A percentile compares a stretch with the other conserved stretches of the same genome.
These are phyloP conservation scores for Oscheius sp. DNA, from an alignment of 2,888 invertebrate genomes.

Conservation along the genomic window DNA sequence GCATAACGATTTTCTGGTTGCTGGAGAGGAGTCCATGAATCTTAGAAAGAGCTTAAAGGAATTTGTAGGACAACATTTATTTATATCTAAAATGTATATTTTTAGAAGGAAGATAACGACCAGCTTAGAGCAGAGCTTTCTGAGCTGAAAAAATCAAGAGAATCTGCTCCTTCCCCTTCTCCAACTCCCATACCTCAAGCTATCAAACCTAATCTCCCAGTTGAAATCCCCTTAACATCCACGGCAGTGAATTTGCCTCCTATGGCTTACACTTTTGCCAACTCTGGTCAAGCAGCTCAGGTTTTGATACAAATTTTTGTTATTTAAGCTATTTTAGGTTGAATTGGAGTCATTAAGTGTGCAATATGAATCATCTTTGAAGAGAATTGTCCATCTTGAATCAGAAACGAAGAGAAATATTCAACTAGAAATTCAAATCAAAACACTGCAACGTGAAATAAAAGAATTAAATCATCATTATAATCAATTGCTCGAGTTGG, in stretches of 20 bases:
- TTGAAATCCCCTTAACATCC: not conserved
- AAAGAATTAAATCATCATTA: constrained; percentile 22
- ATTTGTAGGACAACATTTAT: constrained; percentile 12
- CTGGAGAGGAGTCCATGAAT: constrained; percentile 12
- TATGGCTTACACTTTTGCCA: constrained; percentile 18
- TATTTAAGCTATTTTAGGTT: constrained; percentile 9
- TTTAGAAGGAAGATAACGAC: constrained; percentile 24
- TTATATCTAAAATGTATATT: not conserved
- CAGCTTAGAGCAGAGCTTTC: not conserved
- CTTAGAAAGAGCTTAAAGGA: constrained; percentile 26
- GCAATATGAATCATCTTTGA: constrained; percentile 27
- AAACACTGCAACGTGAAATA: constrained; percentile 13
- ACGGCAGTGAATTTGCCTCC: not conserved
- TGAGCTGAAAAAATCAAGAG: constrained; percentile 13
- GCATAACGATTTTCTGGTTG: not conserved
- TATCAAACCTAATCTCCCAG: not conserved
- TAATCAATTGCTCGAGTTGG: constrained; percentile 34
- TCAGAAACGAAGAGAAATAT: not conserved
- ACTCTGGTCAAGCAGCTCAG: constrained; percentile 19
- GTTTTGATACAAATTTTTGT: not conserved
- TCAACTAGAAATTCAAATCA: constrained; percentile 6
- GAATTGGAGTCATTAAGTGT: constrained; percentile 21
- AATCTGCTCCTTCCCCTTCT: not conserved
- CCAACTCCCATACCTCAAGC: not conserved
- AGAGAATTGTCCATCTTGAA: constrained; percentile 17